Evolutionary conservation across 2,888 invertebrate species (phyloP).

Genomic region (Heteromyza rotundicornis): DNA sequence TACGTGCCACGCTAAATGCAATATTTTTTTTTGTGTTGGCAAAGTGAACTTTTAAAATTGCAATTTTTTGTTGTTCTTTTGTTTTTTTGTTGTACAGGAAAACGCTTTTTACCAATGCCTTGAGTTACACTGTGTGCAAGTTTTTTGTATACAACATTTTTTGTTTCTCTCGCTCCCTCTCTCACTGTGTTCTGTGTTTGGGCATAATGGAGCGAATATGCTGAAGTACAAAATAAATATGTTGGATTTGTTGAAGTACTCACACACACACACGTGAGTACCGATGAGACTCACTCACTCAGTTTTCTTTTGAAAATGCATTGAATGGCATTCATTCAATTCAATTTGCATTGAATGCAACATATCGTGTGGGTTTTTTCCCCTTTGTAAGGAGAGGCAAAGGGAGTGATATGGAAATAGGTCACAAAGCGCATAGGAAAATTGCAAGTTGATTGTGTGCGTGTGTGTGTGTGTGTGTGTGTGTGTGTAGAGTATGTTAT

Average conservation of each 20-base stretch:
- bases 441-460: too few relatives aligned
- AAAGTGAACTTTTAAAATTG: neutral
- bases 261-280: too few relatives aligned
- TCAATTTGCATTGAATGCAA: conserved; percentile 27
- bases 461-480: too few relatives aligned
- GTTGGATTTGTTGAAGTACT: conserved; percentile 8
- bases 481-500: too few relatives aligned
- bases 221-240: conserved; percentile 12
- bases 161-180: neutral
- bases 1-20: neutral
- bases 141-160: too few relatives aligned
- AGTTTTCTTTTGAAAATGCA: conserved; percentile 19
- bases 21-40: neutral
- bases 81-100: neutral
- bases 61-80: neutral
- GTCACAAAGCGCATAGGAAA: too few relatives aligned
- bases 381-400: too few relatives aligned
- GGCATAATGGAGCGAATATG: conserved; percentile 19
- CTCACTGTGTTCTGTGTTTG: neutral
- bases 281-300: too few relatives aligned
- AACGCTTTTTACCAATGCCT: too few relatives aligned
- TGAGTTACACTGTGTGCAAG: too few relatives aligned
- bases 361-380: too few relatives aligned
- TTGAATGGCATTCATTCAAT: conserved; percentile 19
- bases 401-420: too few relatives aligned